A percentile compares a stretch with the other conserved stretches of the same genome.
Conservation (phyloP, 2,888 invertebrate genomes). For the Eristalinus aeneus region DNA sequence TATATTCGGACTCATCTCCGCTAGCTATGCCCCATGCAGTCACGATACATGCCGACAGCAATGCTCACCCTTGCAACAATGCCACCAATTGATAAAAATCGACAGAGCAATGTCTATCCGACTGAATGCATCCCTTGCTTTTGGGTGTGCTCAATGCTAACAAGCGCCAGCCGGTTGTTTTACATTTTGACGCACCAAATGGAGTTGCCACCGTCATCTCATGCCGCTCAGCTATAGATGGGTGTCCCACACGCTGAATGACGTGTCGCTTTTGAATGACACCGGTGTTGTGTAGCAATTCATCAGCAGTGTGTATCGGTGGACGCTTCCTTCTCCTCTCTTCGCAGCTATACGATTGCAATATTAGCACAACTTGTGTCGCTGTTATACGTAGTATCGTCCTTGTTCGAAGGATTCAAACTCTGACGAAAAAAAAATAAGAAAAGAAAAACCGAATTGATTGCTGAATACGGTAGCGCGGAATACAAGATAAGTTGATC, state of each 20-base stretch:
- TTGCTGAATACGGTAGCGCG: constrained; percentile 26
- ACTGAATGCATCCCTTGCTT: constrained; percentile 20
- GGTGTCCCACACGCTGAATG: no score
- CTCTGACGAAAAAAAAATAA: neutral
- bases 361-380: constrained; percentile 1
- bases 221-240: neutral
- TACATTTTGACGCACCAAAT: constrained; percentile 38
- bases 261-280: constrained; percentile 11
- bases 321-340: neutral
- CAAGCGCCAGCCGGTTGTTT: constrained; percentile 27
- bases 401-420: neutral
- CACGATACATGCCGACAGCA: neutral
- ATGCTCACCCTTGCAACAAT: neutral
- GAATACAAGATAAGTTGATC: constrained; percentile 31
- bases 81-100: constrained; percentile 22
- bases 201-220: constrained; percentile 3
- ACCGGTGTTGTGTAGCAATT: constrained; percentile 26
- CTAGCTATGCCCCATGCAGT: neutral
- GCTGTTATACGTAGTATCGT: neutral
- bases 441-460: constrained; percentile 22
- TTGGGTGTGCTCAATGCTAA: constrained; percentile 12
- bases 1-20: neutral
- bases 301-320: constrained; percentile 2
- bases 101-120: constrained; percentile 16
- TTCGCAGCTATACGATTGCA: neutral